phyloP scores from a whole-genome alignment of 1,140 invertebrate genomes.

The Leptinotarsa lineolata region DNA sequence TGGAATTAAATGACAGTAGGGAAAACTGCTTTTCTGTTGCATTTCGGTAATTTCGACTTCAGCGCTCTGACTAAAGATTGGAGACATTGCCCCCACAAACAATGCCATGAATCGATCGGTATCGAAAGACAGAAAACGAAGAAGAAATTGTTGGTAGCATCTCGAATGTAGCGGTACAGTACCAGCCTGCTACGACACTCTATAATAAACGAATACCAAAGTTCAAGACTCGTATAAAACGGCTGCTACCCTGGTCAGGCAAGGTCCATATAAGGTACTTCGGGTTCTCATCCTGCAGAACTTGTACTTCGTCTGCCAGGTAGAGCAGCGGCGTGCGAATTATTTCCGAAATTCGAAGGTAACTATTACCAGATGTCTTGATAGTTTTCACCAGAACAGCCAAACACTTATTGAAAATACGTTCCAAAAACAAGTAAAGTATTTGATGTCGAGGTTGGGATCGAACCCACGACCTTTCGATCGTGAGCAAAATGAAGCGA shows the following conservation, averaged over 20 bases:
- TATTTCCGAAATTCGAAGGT: background rate
- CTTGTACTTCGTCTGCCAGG: slow-evolving; percentile 19
- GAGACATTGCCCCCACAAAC: background rate
- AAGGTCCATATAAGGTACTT: slow-evolving; percentile 24
- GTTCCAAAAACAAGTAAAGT: no score
- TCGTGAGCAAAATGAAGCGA: no score
- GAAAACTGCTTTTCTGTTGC: no score
- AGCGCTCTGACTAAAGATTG: background rate
- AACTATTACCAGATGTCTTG: no score
- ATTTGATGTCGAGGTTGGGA: no score
- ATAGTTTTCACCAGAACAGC: no score
- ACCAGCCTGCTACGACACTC: slow-evolving; percentile 5
- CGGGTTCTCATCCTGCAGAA: slow-evolving; percentile 24
- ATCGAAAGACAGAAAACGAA: background rate
- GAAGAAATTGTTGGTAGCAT: slow-evolving; percentile 1
- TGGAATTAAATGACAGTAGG: no score
- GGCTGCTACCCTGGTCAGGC: slow-evolving; percentile 16
- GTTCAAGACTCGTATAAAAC: slow-evolving; percentile 24
- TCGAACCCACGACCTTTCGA: no score
- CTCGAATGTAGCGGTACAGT: slow-evolving; percentile 18
- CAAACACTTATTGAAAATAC: no score
- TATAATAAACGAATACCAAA: slow-evolving; percentile 22
- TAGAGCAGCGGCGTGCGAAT: background rate
- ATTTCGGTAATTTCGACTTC: no score
- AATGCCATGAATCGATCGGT: background rate